Percentiles rank a stretch among this genome's conserved stretches.
Conservation (phyloP, 2,113 vertebrate species). For the Phyllostomus hastatus region DNA sequence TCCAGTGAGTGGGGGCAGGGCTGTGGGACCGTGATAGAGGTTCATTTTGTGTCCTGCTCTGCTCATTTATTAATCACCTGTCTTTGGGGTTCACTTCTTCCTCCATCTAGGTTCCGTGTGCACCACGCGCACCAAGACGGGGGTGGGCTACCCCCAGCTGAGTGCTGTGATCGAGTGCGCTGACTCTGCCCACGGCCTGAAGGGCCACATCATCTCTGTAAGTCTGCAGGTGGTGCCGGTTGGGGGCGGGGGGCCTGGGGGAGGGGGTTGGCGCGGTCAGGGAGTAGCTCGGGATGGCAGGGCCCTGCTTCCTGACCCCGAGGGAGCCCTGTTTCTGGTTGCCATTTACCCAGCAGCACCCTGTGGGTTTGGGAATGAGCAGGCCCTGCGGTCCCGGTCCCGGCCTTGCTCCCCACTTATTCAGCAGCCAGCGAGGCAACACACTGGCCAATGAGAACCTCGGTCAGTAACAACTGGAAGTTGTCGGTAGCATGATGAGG, state of each 20-base stretch:
- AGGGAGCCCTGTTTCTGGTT: background rate
- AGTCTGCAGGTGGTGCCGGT: slow-evolving; percentile 61
- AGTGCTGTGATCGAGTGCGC: slow-evolving; percentile 99
- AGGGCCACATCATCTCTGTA: slow-evolving; percentile 99
- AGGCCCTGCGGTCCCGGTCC: accelerated
- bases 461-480: background rate
- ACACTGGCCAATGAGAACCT: too few species aligned
- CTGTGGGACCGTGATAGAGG: background rate
- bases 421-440: background rate
- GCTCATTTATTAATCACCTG: background rate
- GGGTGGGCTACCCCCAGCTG: slow-evolving; percentile 97
- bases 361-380: background rate
- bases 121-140: slow-evolving; percentile 97
- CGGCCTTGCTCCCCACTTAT: accelerated
- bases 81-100: background rate
- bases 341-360: background rate
- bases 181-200: slow-evolving; percentile 97
- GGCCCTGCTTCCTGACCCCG: background rate
- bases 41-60: accelerated
- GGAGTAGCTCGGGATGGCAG: accelerated
- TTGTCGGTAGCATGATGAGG: accelerated
- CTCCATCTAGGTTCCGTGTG: slow-evolving; percentile 92
- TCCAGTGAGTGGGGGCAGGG: too few species aligned
- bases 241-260: too few species aligned
- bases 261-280: accelerated